A percentile compares a stretch with the other conserved stretches of the same genome.
Conservation (phyloP, 2,113 vertebrate species). For the Calyptommatus sinebrachiatus region DNA sequence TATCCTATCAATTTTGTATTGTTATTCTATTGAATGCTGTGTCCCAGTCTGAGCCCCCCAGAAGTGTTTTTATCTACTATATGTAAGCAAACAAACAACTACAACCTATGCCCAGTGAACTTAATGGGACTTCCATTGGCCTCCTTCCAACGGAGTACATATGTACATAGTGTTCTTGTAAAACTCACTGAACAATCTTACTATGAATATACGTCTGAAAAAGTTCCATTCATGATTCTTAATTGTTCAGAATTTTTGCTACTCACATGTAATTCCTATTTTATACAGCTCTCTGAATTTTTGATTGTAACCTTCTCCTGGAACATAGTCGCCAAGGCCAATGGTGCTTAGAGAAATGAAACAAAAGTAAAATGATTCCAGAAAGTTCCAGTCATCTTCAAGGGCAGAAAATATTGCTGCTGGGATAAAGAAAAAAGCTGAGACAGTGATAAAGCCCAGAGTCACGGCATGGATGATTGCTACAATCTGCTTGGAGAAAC, state of each 20-base stretch:
- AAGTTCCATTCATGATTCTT: neutral
- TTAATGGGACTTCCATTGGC: too few species aligned
- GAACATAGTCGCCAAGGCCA: constrained; percentile 94
- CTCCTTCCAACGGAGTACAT: too few species aligned
- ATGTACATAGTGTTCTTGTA: neutral
- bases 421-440: constrained; percentile 92
- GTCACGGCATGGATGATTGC: constrained; percentile 82
- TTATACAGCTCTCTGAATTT: constrained; percentile 93
- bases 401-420: constrained; percentile 88
- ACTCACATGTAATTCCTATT: constrained; percentile 93
- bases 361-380: constrained; percentile 97
- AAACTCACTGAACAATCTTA: neutral
- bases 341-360: constrained; percentile 98
- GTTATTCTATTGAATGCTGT: too few species aligned
- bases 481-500: constrained; percentile 87
- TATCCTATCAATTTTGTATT: too few species aligned
- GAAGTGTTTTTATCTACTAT: too few species aligned
- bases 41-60: too few species aligned
- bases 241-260: neutral
- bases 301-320: constrained; percentile 90
- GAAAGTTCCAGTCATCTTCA: constrained; percentile 96
- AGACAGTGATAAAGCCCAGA: constrained; percentile 79
- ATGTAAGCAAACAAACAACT: too few species aligned
- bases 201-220: neutral
- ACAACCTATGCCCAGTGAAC: too few species aligned